phyloP scores from a whole-genome alignment of 2,888 invertebrate species.

The Leptinotarsa haldemani region DNA sequence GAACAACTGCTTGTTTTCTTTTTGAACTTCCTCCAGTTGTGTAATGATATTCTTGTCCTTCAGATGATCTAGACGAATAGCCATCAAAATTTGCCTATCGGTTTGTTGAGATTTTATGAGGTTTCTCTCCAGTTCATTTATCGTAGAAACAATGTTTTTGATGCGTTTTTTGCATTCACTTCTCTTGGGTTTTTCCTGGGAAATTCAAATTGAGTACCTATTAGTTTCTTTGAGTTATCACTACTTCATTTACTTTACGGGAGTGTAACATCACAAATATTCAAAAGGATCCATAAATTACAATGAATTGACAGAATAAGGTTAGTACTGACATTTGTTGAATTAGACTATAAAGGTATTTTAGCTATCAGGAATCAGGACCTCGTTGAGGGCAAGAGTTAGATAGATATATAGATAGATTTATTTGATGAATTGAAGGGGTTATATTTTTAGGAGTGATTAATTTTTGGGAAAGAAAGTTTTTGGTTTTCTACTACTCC shows the following conservation, averaged over 20 bases:
- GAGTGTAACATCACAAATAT: background rate
- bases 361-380: background rate
- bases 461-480: too few species aligned
- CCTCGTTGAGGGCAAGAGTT: too few species aligned
- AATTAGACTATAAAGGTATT: background rate
- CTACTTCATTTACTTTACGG: slow-evolving; percentile 16
- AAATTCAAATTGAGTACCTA: slow-evolving; percentile 7
- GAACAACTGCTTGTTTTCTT: slow-evolving; percentile 59
- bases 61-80: slow-evolving; percentile 51
- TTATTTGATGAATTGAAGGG: too few species aligned
- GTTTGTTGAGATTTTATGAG: slow-evolving; percentile 52
- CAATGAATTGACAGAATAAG: slow-evolving; percentile 1
- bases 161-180: slow-evolving; percentile 38
- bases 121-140: slow-evolving; percentile 52
- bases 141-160: slow-evolving; percentile 35
- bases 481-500: too few species aligned
- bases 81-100: slow-evolving; percentile 55
- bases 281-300: background rate
- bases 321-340: slow-evolving; percentile 14
- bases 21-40: slow-evolving; percentile 56
- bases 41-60: slow-evolving; percentile 51
- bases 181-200: slow-evolving; percentile 32
- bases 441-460: too few species aligned
- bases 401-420: too few species aligned
- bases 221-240: slow-evolving; percentile 3